phyloP scores from a whole-genome alignment of 2,888 invertebrate species.

The Andrena chrysosceles region DNA sequence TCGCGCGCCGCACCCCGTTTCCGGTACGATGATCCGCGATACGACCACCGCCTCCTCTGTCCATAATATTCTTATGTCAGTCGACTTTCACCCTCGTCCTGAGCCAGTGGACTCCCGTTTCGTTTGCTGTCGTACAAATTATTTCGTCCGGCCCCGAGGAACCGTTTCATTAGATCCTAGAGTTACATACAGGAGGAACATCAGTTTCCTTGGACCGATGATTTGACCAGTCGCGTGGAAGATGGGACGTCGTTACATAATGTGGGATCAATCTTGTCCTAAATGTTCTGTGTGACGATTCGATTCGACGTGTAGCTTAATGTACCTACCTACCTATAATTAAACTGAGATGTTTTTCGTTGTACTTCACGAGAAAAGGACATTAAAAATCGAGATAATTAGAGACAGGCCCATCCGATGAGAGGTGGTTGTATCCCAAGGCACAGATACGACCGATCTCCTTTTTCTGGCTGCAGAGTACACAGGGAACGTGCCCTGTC shows the following conservation, averaged over 20 bases:
- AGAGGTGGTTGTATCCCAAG: constrained; percentile 30
- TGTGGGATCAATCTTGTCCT: constrained; percentile 1
- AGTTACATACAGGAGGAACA: neutral
- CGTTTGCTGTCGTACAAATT: constrained; percentile 19
- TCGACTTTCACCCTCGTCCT: neutral
- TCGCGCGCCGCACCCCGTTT: constrained; percentile 49
- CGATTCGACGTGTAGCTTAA: no score
- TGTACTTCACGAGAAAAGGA: no score
- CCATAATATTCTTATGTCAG: constrained; percentile 46
- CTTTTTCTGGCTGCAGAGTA: constrained; percentile 28
- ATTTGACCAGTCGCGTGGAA: constrained; percentile 20
- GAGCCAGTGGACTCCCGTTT: no score
- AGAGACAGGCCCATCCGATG: neutral
- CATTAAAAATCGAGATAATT: neutral
- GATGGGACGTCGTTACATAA: neutral
- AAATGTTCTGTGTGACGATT: neutral
- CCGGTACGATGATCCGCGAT: constrained; percentile 61
- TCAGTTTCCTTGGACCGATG: constrained; percentile 1
- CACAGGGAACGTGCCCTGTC: constrained; percentile 57
- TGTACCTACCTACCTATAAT: no score
- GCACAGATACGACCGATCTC: constrained; percentile 13
- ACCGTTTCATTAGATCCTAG: constrained; percentile 10
- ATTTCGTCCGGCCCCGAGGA: neutral
- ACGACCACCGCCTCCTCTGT: constrained; percentile 22
- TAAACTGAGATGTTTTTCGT: no score